Evolutionary conservation across 1,140 invertebrate species (phyloP), one percentile per base, ranked within the genome.

Genomic region (Campodea augens): DNA sequence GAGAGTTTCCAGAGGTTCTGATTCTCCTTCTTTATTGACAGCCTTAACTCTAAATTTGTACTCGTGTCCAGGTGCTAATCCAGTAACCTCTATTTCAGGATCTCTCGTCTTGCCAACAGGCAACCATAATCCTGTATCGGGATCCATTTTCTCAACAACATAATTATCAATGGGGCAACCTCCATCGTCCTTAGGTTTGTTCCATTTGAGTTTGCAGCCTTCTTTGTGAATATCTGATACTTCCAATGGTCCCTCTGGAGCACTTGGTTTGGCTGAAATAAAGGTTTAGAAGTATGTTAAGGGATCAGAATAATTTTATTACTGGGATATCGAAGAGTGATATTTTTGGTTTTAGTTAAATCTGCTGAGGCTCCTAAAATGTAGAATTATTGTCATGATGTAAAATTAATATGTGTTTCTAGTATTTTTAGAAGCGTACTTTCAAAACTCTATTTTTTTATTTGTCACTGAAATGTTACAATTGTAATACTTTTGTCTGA

Each of bases 41-140:
- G 95, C 95, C 56, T 91, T 92, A 1, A 98, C 92, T 46, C 93
- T 73, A 77, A 98, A 98, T 67, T 93, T 87, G 62, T 98, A 98
- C 57, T 95, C 88, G 58, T 96, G 86, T 45, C 91, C 92, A 46
- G 89, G 82, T 47, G 81, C 83, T 27, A 91, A 60, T 20, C 84
- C 85, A 48, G 81, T 78, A 0, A 93, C 86, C 61, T 84, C 80
- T 71, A 87, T 78, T 61, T 90, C 85, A 5, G 86, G 82, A 21
- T 76, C 75, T 46, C 72, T 68, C 21, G 75, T 77, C 61, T 81
- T 82, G 37, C 83, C 87, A 40, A 86, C 80, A 15, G 86, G 86
- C 45, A 92, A 56, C 88, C 88, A 92, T 44, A 85, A 71, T 7
- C 87, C 86, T 19, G 83, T 85, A 50, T 90, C 85, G 3, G 84